Base-by-base conservation (phyloP, 2,113 vertebrate species). In the Colius striatus region DNA sequence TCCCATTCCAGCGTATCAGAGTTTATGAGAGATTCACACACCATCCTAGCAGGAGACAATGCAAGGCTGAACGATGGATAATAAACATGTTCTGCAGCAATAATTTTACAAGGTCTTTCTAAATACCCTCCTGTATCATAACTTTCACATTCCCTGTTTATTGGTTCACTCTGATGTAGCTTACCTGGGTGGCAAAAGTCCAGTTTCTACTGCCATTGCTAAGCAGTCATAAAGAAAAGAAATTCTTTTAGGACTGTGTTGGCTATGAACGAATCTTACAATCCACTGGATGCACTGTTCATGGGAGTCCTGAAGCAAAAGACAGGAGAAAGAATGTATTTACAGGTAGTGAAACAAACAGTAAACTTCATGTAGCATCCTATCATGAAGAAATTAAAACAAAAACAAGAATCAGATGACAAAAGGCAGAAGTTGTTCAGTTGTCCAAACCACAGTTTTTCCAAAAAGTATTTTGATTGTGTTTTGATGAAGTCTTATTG, bases 211-310 rank as follows among this genome's bases (percentile, higher is more conserved):
- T 81, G 99, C 99, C 99, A 99, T 99, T 36, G 98, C 99, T 78
- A 99, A 97, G 93, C 99, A 99, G 96, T 99, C 99, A 29, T 99
- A 99, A 45, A 99, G 98, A 95, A 99, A 99, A 78, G 99, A 99
- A 97, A 99, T 99, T 96, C 99, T 98, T 97, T 99, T 99, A 41
- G 99, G 99, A 90, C 99, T 99, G 91, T 99, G 99, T 43, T 99
- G 99, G 90, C 98, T 98, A 93, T 99, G 99, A 89, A 99, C 99
- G 87, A 99, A 99, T 58, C 99, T 98, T 75, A 99, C 99, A 77
- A 99, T 99, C 99, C 99, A 99, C 78, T 99, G 99, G 36, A 99
- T 98, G 60, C 99, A 99, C 32, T 99, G 99, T 38, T 99, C 99
- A 92, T 99, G 99, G 58, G 99, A 99, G 70, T 99, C 99, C 99